A percentile compares a stretch with the other conserved stretches of the same genome.
Evolutionary conservation across 2,113 vertebrate species (phyloP).

Genomic region (Leptobrachium ailaonicum): DNA sequence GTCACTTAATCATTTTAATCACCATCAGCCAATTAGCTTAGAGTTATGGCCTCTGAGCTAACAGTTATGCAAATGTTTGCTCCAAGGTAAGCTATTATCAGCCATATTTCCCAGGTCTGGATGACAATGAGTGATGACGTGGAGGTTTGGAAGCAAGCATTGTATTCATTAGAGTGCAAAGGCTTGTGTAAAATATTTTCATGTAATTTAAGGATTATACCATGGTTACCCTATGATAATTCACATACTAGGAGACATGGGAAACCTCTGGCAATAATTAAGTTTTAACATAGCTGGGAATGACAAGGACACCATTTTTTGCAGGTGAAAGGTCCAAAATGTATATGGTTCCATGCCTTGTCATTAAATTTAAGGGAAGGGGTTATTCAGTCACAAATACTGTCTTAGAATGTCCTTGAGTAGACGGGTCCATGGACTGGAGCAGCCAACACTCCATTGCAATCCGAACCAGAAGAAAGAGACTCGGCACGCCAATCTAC

Average conservation of each 20-base stretch:
- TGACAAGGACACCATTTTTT: no score
- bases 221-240: not conserved
- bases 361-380: no score
- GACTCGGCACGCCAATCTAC: no score
- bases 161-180: conserved; percentile 20
- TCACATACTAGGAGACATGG: not conserved
- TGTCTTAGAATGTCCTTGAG: no score
- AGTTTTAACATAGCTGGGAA: no score
- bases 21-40: conserved; percentile 77
- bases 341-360: no score
- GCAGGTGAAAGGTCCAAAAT: no score
- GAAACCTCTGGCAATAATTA: not conserved
- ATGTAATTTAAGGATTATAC: not conserved
- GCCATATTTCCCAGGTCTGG: conserved; percentile 68
- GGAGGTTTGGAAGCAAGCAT: conserved; percentile 56
- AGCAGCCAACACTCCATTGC: no score
- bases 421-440: no score
- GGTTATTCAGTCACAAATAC: no score
- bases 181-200: not conserved
- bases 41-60: conserved; percentile 79
- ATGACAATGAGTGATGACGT: conserved; percentile 70
- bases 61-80: conserved; percentile 82
- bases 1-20: conserved; percentile 86
- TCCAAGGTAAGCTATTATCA: conserved; percentile 72
- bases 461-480: no score